phyloP scores from a whole-genome alignment of 2,113 vertebrate species.

The Peucedramus taeniatus region DNA sequence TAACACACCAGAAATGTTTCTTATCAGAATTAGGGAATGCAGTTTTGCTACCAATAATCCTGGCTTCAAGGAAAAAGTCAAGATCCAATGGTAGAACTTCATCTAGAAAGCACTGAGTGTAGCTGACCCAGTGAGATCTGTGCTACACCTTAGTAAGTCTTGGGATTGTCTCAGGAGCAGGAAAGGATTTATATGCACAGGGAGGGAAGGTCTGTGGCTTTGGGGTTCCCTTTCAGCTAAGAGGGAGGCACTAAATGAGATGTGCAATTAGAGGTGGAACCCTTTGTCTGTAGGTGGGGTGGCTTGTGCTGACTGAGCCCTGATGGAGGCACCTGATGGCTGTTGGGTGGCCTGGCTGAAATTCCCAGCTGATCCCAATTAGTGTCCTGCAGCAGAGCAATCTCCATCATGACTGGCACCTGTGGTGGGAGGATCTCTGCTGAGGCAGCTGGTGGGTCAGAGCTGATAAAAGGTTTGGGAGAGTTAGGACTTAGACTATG shows the following conservation, averaged over 20 bases:
- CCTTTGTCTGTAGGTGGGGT: background rate
- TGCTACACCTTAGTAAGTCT: background rate
- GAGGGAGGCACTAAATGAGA: background rate
- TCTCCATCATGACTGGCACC: background rate
- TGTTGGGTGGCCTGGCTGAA: background rate
- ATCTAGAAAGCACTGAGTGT: fast-evolving
- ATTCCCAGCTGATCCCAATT: background rate
- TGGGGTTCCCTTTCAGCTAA: background rate
- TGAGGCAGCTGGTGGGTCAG: background rate
- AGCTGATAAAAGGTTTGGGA: background rate
- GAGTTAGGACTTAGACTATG: fast-evolving
- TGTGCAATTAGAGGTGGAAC: background rate
- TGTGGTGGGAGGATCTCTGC: background rate
- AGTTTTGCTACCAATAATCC: background rate
- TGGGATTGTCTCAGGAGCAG: background rate
- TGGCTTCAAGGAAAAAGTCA: background rate
- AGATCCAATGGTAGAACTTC: background rate
- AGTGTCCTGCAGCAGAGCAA: background rate
- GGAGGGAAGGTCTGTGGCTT: background rate
- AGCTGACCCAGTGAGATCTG: background rate
- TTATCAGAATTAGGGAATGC: background rate
- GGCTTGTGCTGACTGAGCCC: background rate
- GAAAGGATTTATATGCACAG: background rate
- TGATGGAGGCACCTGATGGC: background rate
- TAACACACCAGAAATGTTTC: background rate